phyloP scores from a whole-genome alignment of 2,113 vertebrate species.

The Silurus glanis region DNA sequence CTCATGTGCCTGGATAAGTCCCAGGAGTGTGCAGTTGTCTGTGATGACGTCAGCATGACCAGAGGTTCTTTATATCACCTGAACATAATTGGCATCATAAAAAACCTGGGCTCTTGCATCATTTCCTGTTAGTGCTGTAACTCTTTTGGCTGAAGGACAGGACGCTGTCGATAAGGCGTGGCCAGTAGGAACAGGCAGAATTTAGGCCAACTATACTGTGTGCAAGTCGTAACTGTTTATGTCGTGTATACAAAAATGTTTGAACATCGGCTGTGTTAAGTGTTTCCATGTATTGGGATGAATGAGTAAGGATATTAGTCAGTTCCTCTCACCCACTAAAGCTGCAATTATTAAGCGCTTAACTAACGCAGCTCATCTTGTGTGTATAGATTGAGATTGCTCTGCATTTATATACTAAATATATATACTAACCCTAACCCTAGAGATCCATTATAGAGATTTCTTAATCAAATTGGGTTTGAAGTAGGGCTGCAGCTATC shows the following conservation, averaged over 20 bases:
- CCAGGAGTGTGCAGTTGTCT: background rate
- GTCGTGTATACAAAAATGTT: background rate
- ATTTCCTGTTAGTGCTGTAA: conserved; percentile 61
- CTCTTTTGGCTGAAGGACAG: conserved; percentile 56
- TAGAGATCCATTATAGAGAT: background rate
- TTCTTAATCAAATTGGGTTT: background rate
- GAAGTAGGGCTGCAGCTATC: background rate
- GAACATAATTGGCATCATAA: background rate
- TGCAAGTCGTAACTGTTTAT: conserved; percentile 27
- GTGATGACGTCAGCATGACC: conserved; percentile 9
- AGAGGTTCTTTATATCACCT: conserved; percentile 19
- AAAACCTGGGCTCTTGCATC: conserved; percentile 55
- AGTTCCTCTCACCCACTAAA: conserved; percentile 30
- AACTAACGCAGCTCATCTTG: background rate
- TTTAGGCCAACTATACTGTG: conserved; percentile 33
- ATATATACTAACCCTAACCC: too few relatives aligned
- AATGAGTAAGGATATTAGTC: conserved; percentile 61
- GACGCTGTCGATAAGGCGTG: conserved; percentile 60
- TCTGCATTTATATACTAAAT: background rate
- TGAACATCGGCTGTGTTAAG: conserved; percentile 5
- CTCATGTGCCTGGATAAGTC: background rate
- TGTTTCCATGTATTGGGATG: conserved; percentile 3
- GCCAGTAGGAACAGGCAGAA: conserved; percentile 37
- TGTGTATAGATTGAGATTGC: background rate
- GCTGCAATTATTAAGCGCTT: background rate